Evolutionary conservation across 1,140 invertebrate genomes (phyloP), one percentile per base, ranked within the genome.

Genomic region (Zaprionus ghesquierei): DNA sequence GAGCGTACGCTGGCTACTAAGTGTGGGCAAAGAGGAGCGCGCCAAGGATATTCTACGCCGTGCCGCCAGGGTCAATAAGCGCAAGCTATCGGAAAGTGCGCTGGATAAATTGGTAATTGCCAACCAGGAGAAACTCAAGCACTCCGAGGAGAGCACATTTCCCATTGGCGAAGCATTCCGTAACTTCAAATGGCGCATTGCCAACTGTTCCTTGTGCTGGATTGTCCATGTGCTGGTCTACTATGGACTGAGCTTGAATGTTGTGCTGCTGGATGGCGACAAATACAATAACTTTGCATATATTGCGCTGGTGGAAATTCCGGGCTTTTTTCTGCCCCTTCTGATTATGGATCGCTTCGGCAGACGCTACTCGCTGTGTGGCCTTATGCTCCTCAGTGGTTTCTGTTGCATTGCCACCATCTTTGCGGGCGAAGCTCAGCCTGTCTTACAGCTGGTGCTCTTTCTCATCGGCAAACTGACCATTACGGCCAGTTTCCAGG

Each of bases 161-260:
- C 90, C 93, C 0, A 93, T 94, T 75, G 63, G 89, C 8, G 86
- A 92, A 59, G 92, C 95, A n/a, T 89, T 95, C 44, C 94, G 92
- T 75, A 93, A 93, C 53, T 93, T 95, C 74, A 74, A 95, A 86
- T 92, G 94, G 78, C 93, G 95, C 27, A 93, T 96, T 56, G 85
- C 94, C 5, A 93, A 94, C 18, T 95, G 95, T 69, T 94, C 93
- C 49, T 94, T 95, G 90, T 96, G 94, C 91, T 96, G 95, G 95
- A 92, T 95, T 2, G 94, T 95, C 2, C 94, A 94, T 72, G 93
- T 95, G 1, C 95, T 97, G 78, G 94, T 97, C 4, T 97, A 96
- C 91, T 97, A 97, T 89, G 97, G 96, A 0, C 91, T 97, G 5
- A 96, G 96, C 8, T 93, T 97, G 44, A 97, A 96, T 89, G 95